Conservation (phyloP, 2,797 vertebrate species). For the Glossophaga mutica region DNA sequence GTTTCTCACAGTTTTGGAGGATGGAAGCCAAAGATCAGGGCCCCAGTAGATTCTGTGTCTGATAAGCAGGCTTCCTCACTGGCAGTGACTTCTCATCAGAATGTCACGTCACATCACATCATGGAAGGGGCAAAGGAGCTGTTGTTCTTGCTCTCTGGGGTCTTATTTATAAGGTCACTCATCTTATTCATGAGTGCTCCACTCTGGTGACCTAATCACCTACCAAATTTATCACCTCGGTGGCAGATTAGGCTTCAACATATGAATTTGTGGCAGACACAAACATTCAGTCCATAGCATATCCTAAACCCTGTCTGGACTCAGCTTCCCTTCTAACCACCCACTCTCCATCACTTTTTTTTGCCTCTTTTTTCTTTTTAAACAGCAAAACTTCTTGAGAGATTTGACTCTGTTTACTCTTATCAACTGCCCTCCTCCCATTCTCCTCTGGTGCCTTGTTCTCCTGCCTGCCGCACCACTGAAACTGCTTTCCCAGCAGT, state of each 20-base stretch:
- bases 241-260: background rate
- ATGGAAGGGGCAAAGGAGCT: background rate
- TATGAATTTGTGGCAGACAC: background rate
- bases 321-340: background rate
- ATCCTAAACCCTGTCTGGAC: background rate
- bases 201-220: background rate
- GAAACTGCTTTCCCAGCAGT: background rate
- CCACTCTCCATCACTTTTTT: background rate
- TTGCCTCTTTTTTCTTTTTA: background rate
- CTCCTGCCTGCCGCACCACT: background rate
- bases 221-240: background rate
- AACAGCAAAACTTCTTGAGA: background rate
- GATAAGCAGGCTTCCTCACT: background rate
- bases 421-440: background rate
- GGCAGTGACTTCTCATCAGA: background rate
- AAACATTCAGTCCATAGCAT: background rate
- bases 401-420: background rate
- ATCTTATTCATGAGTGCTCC: background rate
- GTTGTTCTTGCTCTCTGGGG: background rate
- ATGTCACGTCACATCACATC: too few relatives aligned
- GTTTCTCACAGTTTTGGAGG: background rate
- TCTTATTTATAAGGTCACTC: background rate
- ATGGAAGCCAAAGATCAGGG: background rate
- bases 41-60: background rate
- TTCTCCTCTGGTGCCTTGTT: background rate